Evolutionary conservation across 2,113 vertebrate species (phyloP).

Genomic region (Sus scrofa): DNA sequence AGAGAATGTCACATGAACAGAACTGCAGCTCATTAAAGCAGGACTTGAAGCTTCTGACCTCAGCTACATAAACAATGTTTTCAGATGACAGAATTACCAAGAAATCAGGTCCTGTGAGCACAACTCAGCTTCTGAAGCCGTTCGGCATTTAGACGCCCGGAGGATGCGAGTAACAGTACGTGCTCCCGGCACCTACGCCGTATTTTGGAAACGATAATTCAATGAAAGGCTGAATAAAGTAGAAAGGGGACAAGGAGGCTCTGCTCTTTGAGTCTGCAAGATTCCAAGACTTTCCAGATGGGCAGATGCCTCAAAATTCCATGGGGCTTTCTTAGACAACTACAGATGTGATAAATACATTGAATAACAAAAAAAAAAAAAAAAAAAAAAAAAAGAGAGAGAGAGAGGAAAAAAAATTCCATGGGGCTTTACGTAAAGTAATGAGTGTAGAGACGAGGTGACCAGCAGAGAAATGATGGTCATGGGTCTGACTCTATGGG

Average conservation of each 20-base stretch:
- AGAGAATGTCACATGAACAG: constrained; percentile 53
- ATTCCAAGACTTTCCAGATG: constrained; percentile 19
- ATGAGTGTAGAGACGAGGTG: constrained; percentile 72
- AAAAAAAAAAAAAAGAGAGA: too few relatives aligned
- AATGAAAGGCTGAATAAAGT: neutral
- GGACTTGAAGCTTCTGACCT: constrained; percentile 50
- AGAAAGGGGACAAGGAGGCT: neutral
- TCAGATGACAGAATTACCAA: constrained; percentile 38
- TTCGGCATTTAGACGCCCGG: neutral
- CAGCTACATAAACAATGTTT: constrained; percentile 64
- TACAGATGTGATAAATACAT: too few relatives aligned
- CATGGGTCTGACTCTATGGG: constrained; percentile 17
- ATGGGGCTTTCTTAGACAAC: constrained; percentile 41
- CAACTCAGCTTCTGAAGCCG: neutral
- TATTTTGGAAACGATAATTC: neutral
- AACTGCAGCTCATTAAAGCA: constrained; percentile 66
- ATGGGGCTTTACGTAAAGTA: constrained; percentile 68
- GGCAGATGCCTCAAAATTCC: constrained; percentile 63
- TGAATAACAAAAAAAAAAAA: too few relatives aligned
- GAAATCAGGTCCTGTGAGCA: constrained; percentile 11
- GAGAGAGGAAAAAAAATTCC: too few relatives aligned
- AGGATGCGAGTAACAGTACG: neutral
- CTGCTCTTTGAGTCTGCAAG: constrained; percentile 22
- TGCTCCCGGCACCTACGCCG: neutral
- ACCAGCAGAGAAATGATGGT: constrained; percentile 75